A percentile compares a stretch with the other conserved stretches of the same genome.
phyloP scores from a whole-genome alignment of 2,888 invertebrate genomes.

The Stenotaenia linearis region DNA sequence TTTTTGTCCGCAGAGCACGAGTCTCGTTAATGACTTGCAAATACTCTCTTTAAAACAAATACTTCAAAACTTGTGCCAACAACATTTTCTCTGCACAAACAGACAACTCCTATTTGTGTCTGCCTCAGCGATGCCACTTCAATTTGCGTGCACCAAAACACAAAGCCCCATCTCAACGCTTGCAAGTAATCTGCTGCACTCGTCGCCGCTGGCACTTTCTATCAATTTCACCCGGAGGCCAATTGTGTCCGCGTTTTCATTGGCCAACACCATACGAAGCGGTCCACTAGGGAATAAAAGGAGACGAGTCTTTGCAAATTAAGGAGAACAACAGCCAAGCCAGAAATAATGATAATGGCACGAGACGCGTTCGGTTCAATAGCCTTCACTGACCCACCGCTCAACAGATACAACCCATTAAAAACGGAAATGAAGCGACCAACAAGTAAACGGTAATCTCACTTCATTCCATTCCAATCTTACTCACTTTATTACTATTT shows the following conservation, averaged over 20 bases:
- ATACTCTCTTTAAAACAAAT: constrained; percentile 5
- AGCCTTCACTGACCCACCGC: constrained; percentile 24
- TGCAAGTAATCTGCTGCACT: constrained; percentile 24
- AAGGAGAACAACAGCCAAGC: constrained; percentile 26
- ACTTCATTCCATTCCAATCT: not conserved
- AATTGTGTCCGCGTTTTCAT: constrained; percentile 23
- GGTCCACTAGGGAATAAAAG: constrained; percentile 21
- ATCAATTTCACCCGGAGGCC: constrained; percentile 26
- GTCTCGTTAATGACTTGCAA: constrained; percentile 8
- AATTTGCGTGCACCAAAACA: constrained; percentile 22
- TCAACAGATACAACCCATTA: constrained; percentile 1
- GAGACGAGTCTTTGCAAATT: constrained; percentile 24
- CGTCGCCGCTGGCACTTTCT: constrained; percentile 26
- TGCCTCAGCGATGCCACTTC: constrained; percentile 26
- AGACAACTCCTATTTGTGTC: constrained; percentile 16
- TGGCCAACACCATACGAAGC: constrained; percentile 24
- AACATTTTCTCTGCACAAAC: constrained; percentile 5
- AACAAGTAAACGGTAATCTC: not conserved
- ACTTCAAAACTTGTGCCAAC: constrained; percentile 18
- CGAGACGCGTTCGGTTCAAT: constrained; percentile 15
- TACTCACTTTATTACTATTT: not conserved
- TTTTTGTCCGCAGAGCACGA: not conserved
- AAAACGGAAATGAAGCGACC: not conserved
- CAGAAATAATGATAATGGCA: constrained; percentile 24
- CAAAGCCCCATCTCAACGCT: constrained; percentile 26